Evolutionary conservation across 1,140 invertebrate genomes (phyloP).

Genomic region (Lepidurus couesii): DNA sequence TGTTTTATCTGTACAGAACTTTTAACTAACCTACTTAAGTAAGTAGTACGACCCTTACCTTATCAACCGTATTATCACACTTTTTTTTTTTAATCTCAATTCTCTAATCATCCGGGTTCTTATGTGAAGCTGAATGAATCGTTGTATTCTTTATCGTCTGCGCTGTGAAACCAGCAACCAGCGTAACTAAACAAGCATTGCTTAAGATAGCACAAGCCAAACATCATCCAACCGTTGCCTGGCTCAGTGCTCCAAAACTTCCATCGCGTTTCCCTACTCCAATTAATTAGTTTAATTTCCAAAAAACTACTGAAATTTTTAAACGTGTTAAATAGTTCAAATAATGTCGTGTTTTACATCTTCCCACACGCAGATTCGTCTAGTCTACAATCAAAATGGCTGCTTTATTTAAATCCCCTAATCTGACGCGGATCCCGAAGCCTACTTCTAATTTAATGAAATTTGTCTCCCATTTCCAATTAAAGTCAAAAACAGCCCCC

Average conservation of each 20-base stretch:
- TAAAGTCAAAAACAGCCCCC: background rate
- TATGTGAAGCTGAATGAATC: background rate
- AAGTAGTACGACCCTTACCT: background rate
- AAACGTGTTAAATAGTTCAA: background rate
- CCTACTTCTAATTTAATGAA: background rate
- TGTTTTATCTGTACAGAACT: background rate
- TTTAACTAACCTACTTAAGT: constrained; percentile 18
- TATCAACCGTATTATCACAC: background rate
- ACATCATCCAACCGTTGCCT: too few relatives aligned
- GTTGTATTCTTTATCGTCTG: too few relatives aligned
- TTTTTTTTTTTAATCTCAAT: background rate
- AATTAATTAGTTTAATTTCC: background rate
- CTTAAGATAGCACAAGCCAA: too few relatives aligned
- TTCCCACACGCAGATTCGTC: background rate
- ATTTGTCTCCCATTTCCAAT: background rate
- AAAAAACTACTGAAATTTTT: background rate
- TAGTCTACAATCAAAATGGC: constrained; percentile 16
- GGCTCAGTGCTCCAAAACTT: too few relatives aligned
- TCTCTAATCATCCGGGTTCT: background rate
- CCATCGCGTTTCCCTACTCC: too few relatives aligned
- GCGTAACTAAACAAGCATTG: too few relatives aligned
- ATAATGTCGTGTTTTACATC: background rate
- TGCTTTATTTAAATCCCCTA: constrained; percentile 16
- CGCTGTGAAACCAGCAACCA: too few relatives aligned
- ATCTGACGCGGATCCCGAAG: background rate